A percentile compares a stretch with the other conserved stretches of the same genome.
phyloP scores from a whole-genome alignment of 2,113 vertebrate genomes.

The Microcebus murinus region DNA sequence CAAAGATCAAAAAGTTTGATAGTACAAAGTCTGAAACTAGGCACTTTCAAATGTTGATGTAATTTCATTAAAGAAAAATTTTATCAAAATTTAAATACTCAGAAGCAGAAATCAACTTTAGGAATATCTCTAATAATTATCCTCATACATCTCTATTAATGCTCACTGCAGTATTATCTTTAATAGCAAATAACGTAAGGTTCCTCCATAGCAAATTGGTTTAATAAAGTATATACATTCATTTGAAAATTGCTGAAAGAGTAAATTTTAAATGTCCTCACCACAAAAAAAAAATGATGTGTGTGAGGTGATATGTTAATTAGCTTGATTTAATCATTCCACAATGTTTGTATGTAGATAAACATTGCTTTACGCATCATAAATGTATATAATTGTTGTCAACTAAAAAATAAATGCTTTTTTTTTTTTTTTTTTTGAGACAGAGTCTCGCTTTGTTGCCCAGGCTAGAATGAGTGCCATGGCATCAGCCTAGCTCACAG shows the following conservation, averaged over 20 bases:
- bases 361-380: background rate
- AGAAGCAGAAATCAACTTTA: background rate
- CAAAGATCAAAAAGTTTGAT: constrained; percentile 3
- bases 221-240: background rate
- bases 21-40: background rate
- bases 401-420: background rate
- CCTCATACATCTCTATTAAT: background rate
- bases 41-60: background rate
- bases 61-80: background rate
- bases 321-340: background rate
- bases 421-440: no score
- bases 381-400: background rate
- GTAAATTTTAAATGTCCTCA: background rate
- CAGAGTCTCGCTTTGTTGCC: no score
- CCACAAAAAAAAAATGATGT: background rate
- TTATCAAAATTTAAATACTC: constrained; percentile 33
- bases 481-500: no score
- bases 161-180: background rate
- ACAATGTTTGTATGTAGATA: background rate
- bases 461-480: no score
- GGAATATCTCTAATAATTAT: constrained; percentile 7
- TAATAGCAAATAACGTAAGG: constrained; percentile 24
- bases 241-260: background rate
- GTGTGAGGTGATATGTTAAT: background rate
- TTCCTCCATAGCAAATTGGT: background rate